Conservation (phyloP, 2,113 vertebrate species). For the Albula goreensis region DNA sequence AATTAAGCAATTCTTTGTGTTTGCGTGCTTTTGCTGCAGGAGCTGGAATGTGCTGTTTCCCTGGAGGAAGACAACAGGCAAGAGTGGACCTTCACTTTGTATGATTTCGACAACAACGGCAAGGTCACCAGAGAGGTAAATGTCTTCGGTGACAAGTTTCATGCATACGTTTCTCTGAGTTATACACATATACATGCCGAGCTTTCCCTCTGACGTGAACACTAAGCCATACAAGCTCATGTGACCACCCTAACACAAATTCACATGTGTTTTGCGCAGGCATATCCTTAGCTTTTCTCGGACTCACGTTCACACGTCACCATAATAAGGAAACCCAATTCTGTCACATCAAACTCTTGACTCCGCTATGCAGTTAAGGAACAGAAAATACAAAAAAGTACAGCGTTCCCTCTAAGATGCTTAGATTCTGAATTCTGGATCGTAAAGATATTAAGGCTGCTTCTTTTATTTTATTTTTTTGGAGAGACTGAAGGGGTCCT, state of each 20-base stretch:
- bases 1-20: conserved; percentile 6
- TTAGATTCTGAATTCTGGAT: conserved; percentile 46
- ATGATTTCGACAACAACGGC: conserved; percentile 98
- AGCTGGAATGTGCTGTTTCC: conserved; percentile 95
- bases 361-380: conserved; percentile 1
- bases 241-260: neutral
- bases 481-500: conserved; percentile 54
- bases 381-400: conserved; percentile 30
- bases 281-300: neutral
- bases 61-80: conserved; percentile 96
- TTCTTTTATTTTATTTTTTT: conserved; percentile 43
- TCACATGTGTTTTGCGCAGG: neutral
- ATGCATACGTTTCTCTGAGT: neutral
- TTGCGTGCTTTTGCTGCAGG: conserved; percentile 69
- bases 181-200: neutral
- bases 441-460: conserved; percentile 49
- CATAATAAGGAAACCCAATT: neutral
- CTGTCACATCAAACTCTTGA: neutral
- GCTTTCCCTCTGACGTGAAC: neutral
- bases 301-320: neutral
- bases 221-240: too few relatives aligned
- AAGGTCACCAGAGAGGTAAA: conserved; percentile 96
- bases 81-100: conserved; percentile 98
- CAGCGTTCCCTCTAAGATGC: conserved; percentile 35
- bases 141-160: neutral